A percentile compares a stretch with the other conserved stretches of the same genome.
Evolutionary conservation across 2,888 invertebrate genomes (phyloP).

Genomic region (Chrysotoxum bicinctum): DNA sequence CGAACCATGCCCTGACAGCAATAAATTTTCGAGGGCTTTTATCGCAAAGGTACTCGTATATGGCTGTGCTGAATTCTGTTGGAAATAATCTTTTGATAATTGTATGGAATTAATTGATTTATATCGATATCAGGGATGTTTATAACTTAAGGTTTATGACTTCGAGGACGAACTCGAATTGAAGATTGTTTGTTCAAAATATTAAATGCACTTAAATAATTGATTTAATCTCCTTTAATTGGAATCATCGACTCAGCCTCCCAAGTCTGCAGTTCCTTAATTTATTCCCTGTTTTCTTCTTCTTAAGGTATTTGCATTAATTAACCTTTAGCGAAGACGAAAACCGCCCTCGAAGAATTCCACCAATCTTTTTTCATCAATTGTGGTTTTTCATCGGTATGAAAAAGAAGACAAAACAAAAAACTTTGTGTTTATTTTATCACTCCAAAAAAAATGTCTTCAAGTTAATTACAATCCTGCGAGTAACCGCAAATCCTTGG

Average conservation of each 20-base stretch:
- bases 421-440: slow-evolving; percentile 70
- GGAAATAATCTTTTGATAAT: slow-evolving; percentile 45
- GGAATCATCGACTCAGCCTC: slow-evolving; percentile 46
- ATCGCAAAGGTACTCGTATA: slow-evolving; percentile 13
- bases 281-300: slow-evolving; percentile 41
- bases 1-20: slow-evolving; percentile 11
- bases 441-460: slow-evolving; percentile 48
- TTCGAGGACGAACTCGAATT: neutral
- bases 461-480: slow-evolving; percentile 72
- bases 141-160: neutral
- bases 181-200: neutral
- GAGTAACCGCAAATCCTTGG: slow-evolving; percentile 66
- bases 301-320: slow-evolving; percentile 67
- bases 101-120: slow-evolving; percentile 55
- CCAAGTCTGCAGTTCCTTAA: slow-evolving; percentile 11
- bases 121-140: slow-evolving; percentile 4
- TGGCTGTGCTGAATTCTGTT: neutral
- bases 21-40: slow-evolving; percentile 47
- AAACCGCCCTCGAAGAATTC: neutral
- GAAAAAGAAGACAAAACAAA: slow-evolving; percentile 11
- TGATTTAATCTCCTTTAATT: slow-evolving; percentile 47
- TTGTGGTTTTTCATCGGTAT: slow-evolving; percentile 55
- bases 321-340: slow-evolving; percentile 60
- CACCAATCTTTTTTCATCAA: slow-evolving; percentile 47
- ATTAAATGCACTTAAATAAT: slow-evolving; percentile 36